Conservation (phyloP, 2,888 invertebrate genomes). For the Toxonevra muliebris region DNA sequence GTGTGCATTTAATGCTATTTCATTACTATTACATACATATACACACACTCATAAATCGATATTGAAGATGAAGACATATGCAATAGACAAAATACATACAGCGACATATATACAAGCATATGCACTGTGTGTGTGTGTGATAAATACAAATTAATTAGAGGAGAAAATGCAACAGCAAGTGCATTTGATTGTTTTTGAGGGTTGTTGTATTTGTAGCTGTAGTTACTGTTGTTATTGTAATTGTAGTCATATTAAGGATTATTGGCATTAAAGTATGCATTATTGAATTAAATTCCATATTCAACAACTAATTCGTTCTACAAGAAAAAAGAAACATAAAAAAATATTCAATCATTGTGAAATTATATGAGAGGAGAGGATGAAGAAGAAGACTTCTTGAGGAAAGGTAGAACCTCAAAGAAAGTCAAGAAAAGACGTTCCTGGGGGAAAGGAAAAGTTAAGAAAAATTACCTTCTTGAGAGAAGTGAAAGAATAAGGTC, state of each 20-base stretch:
- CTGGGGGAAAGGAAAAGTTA: too few relatives aligned
- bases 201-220: conserved; percentile 25
- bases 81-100: background rate
- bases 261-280: conserved; percentile 28
- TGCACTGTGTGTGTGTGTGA: conserved; percentile 25
- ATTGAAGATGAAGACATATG: too few relatives aligned
- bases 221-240: too few relatives aligned
- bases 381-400: too few relatives aligned
- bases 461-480: too few relatives aligned
- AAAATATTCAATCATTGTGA: too few relatives aligned
- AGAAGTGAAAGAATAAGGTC: too few relatives aligned
- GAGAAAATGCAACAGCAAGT: conserved; percentile 38
- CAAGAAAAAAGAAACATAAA: too few relatives aligned
- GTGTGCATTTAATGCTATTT: conserved; percentile 37
- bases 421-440: too few relatives aligned
- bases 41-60: background rate
- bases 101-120: background rate
- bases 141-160: conserved; percentile 46
- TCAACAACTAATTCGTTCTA: background rate
- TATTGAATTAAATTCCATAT: conserved; percentile 34
- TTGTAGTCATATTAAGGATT: background rate
- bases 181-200: conserved; percentile 43
- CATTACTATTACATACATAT: conserved; percentile 7
- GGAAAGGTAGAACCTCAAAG: too few relatives aligned
- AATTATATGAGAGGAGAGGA: too few relatives aligned